Conservation (phyloP, 2,797 vertebrate genomes). For the Neostethus bicornis region DNA sequence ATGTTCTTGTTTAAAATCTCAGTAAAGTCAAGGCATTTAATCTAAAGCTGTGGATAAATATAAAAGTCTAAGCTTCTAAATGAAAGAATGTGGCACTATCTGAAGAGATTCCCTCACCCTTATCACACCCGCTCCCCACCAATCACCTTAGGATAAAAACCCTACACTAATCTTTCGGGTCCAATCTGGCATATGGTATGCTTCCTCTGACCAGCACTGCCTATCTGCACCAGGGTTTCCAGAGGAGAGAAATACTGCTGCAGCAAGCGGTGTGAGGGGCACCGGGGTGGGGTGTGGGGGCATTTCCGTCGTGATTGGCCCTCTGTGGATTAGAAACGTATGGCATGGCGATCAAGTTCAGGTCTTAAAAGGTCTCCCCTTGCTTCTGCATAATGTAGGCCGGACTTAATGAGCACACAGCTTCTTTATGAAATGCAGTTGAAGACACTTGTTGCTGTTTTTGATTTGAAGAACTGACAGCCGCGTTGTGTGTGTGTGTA, state of each 20-base stretch:
- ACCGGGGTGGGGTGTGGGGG: conserved; percentile 16
- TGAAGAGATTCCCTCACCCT: conserved; percentile 45
- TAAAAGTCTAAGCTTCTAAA: conserved; percentile 24
- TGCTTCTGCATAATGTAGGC: conserved; percentile 53
- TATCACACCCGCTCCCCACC: conserved; percentile 30
- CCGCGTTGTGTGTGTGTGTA: conserved; percentile 5
- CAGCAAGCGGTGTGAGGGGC: conserved; percentile 1
- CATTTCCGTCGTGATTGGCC: conserved; percentile 51
- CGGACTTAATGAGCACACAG: conserved; percentile 42
- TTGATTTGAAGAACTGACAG: conserved; percentile 18
- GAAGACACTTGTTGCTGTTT: conserved; percentile 19
- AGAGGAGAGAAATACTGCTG: conserved; percentile 30
- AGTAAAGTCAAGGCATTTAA: not conserved
- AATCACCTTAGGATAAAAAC: conserved; percentile 61
- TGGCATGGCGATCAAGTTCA: conserved; percentile 63
- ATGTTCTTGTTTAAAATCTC: not conserved
- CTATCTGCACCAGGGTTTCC: conserved; percentile 28
- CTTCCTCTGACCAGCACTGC: conserved; percentile 28
- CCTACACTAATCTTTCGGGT: conserved; percentile 63
- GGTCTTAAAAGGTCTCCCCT: conserved; percentile 56
- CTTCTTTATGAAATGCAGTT: conserved; percentile 50
- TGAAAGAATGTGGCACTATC: conserved; percentile 19
- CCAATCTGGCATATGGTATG: conserved; percentile 61
- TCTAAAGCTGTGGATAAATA: not conserved
- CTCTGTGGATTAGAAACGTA: conserved; percentile 68